phyloP scores from a whole-genome alignment of 2,113 vertebrate genomes.

The Cisticola juncidis region DNA sequence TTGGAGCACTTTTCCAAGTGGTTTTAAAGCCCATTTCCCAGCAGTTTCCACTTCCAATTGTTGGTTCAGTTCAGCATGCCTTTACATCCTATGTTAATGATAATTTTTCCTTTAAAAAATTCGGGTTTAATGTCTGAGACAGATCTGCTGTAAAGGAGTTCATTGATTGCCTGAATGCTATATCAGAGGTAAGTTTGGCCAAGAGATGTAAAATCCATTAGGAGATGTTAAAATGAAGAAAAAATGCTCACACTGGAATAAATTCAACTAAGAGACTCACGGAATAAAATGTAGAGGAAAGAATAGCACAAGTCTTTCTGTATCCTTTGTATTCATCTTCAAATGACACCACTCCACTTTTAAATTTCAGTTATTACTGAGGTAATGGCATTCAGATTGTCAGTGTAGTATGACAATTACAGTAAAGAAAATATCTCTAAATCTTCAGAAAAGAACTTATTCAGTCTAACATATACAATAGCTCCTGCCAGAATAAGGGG shows the following conservation, averaged over 20 bases:
- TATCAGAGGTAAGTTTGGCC: not conserved
- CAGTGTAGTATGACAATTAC: not conserved
- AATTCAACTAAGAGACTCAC: not conserved
- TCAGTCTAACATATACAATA: not conserved
- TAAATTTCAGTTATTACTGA: constrained; percentile 28
- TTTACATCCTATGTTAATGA: not conserved
- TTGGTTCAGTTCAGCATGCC: not conserved
- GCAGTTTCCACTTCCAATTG: not conserved
- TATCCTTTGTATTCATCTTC: not conserved
- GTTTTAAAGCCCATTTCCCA: not conserved
- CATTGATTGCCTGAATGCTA: not conserved
- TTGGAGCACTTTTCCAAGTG: not conserved
- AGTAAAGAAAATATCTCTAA: not conserved
- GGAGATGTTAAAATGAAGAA: not conserved
- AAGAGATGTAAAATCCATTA: constrained; percentile 1
- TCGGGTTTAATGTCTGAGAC: not conserved
- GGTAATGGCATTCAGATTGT: not conserved
- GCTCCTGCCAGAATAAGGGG: not conserved
- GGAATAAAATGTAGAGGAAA: not conserved
- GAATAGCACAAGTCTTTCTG: not conserved
- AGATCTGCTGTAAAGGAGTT: not conserved
- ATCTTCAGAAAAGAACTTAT: not conserved
- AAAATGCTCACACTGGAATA: not conserved
- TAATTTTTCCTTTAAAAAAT: not conserved
- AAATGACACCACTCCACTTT: constrained; percentile 8